Conservation (phyloP, 2,113 vertebrate genomes). For the Podarcis raffonei region DNA sequence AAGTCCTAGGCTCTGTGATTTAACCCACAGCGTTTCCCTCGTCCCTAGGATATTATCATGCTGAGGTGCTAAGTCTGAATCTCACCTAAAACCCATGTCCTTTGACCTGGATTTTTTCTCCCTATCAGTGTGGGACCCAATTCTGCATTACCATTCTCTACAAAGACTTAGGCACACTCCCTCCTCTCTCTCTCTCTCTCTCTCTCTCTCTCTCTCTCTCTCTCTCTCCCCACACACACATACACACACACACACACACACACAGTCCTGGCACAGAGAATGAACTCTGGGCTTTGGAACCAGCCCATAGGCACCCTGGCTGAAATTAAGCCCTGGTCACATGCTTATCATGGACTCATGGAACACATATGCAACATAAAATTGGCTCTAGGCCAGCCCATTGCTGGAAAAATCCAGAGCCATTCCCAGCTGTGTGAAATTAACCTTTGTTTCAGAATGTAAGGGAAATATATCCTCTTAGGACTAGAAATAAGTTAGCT, state of each 20-base stretch:
- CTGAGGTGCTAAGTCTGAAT: not conserved
- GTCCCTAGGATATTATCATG: too few species aligned
- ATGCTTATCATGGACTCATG: not conserved
- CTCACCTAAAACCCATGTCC: not conserved
- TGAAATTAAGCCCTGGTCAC: not conserved
- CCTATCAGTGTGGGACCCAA: too few species aligned
- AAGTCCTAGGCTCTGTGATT: too few species aligned
- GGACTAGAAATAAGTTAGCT: not conserved
- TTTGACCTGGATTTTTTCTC: not conserved
- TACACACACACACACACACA: too few species aligned
- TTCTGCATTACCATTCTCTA: not conserved
- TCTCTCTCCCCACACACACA: too few species aligned
- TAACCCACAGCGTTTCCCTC: too few species aligned
- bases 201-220: too few species aligned
- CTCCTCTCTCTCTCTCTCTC: not conserved
- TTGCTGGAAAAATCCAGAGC: not conserved
- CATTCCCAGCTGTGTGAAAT: conserved; percentile 18
- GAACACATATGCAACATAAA: not conserved
- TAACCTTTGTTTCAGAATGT: conserved; percentile 15
- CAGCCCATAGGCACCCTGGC: not conserved
- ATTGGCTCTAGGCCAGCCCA: not conserved
- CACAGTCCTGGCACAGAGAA: not conserved
- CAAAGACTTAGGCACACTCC: not conserved
- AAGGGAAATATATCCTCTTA: not conserved
- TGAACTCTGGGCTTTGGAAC: not conserved